Base-by-base conservation (phyloP, 2,797 vertebrate genomes). In the Cephalopachus bancanus region DNA sequence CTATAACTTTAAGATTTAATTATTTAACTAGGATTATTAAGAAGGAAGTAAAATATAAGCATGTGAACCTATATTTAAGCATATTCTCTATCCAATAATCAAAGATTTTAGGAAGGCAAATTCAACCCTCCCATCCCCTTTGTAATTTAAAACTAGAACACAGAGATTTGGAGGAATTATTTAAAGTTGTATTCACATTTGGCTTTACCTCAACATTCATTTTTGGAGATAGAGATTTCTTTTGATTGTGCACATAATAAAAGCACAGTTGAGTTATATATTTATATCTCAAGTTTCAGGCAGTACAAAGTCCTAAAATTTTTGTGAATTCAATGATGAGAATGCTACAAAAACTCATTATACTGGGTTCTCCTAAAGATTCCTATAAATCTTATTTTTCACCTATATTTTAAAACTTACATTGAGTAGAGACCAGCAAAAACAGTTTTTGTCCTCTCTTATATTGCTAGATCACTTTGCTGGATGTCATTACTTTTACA, bases 21-120 rank as follows among this genome's bases (percentile, higher is more conserved):
- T 95, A 59, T 76, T 96, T 80, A 80, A 71, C 62, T 83, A 72
- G n/a, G 28, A 76, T 59, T 83, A 53, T 59, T 53, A 62, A 57
- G 37, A 78, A 64, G 10, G 28, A 89, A 83, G 33, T 89, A 44
- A 83, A 57, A 59, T 67, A 57, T 88, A 81, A 76, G 30, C 4
- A 30, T 78, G 62, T 87, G n/a, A 86, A 19, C 28, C 67, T 44
- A 44, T 44, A 44, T 44, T 44, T 44, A 44, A 44, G 44, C 44
- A 44, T 44, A 8, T 83, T 74, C 49, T 90, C 59, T 88, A n/a
- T 60, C 17, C 64, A 79, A 8, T 84, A 80, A 65, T 57, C 57
- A 64, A 59, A 90, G 57, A 88, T 55, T 60, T 83, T 17, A 76
- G 6, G 33, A 88, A 74, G 26, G 59, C 24, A 55, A 72, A 60